Evolutionary conservation across 2,113 vertebrate species (phyloP), one percentile per base, ranked within the genome.

Genomic region (Vanacampus margaritifer): DNA sequence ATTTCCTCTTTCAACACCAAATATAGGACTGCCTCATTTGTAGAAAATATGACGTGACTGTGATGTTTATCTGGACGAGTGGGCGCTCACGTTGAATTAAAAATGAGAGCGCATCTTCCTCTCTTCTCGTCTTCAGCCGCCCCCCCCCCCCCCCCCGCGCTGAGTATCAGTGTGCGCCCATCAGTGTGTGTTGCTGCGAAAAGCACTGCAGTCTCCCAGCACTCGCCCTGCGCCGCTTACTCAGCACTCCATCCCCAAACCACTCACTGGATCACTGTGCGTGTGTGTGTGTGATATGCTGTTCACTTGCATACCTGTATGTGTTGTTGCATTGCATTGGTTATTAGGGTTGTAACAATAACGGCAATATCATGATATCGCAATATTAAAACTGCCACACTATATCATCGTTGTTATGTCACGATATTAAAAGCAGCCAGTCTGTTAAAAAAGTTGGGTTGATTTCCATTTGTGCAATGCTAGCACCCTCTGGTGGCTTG

Each of bases 121-220:
- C 64, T 19, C 46, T 23, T 46, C 26, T 32, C 11, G 21, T 36
- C 24, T 19, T 26, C 21, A 9, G n/a, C n/a, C n/a, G n/a, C n/a
- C n/a, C n/a, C n/a, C n/a, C 2, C 14, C 11, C 12, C 17, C 65
- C 58, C 65, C 57, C 9, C 68, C 39, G 59, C 51, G 64, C 72
- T 76, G 69, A 71, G 46, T 64, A 69, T 82, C 78, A 60, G 74
- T 82, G 71, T 75, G 74, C 76, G 76, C 41, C 62, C 62, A 75
- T 86, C 65, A 75, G 64, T 77, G 74, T 82, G 59, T 74, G 75
- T 77, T 82, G 79, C 74, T 85, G 77, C 75, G 78, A 84, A 82
- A 78, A 89, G 86, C 79, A 89, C 86, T 90, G 89, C 90, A 90
- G 87, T 91, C 87, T 86, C 84, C 60, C 72, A 79, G 72, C 78